A percentile compares a stretch with the other conserved stretches of the same genome.
phyloP scores from a whole-genome alignment of 2,113 vertebrate genomes.

The Castor canadensis region DNA sequence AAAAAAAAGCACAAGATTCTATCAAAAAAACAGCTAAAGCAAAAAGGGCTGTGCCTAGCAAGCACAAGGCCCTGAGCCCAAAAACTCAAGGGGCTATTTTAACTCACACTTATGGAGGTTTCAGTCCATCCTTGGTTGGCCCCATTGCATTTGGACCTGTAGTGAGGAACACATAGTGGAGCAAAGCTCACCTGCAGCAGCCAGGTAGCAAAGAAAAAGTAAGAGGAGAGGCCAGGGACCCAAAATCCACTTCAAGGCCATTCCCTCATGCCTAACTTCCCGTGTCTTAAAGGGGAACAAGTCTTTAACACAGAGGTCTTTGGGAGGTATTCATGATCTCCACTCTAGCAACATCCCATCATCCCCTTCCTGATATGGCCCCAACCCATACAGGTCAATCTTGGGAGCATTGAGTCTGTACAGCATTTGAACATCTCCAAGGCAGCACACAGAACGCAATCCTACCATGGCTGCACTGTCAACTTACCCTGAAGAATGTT shows the following conservation, averaged over 20 bases:
- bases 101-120: too few species aligned
- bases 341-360: too few species aligned
- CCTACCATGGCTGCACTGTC: background rate
- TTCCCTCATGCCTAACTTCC: background rate
- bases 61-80: too few species aligned
- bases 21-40: too few species aligned
- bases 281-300: background rate
- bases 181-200: background rate
- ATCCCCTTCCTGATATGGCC: background rate
- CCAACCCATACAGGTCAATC: accelerated
- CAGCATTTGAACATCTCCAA: accelerated
- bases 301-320: background rate
- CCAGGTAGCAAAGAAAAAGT: background rate
- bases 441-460: too few species aligned
- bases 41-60: too few species aligned
- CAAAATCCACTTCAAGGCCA: background rate
- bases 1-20: too few species aligned
- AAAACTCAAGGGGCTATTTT: too few species aligned
- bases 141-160: too few species aligned
- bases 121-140: too few species aligned
- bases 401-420: background rate
- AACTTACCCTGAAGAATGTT: background rate
- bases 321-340: background rate
- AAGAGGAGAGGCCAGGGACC: background rate
- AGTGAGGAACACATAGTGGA: background rate